Evolutionary conservation across 2,113 vertebrate species (phyloP).

Genomic region (Alethe diademata): DNA sequence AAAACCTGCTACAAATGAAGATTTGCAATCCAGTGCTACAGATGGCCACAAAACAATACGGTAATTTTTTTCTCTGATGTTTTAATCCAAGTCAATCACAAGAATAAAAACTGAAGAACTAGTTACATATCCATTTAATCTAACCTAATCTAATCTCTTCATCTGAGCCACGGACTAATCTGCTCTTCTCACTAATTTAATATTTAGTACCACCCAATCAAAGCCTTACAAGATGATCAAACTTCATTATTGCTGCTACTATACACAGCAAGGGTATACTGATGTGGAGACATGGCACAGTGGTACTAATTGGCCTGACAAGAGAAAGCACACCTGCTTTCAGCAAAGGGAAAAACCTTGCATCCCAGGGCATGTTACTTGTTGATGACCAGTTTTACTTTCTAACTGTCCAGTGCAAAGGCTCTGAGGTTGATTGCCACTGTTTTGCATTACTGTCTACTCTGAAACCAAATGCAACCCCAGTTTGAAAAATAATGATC

Average conservation of each 20-base stretch:
- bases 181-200: not conserved
- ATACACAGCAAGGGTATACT: not conserved
- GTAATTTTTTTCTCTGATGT: not conserved
- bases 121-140: not conserved
- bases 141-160: not conserved
- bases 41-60: not conserved
- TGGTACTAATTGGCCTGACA: not conserved
- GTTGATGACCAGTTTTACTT: not conserved
- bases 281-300: not conserved
- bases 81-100: not conserved
- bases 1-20: slow-evolving; percentile 5
- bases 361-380: not conserved
- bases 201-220: not conserved
- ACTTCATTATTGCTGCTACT: not conserved
- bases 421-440: not conserved
- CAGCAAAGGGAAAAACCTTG: not conserved
- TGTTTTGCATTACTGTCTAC: not conserved
- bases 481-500: not conserved
- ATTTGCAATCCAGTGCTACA: not conserved
- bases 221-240: not conserved
- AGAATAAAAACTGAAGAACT: not conserved
- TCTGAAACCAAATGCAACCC: not conserved
- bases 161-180: not conserved
- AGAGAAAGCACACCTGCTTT: not conserved
- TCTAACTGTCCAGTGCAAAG: not conserved